Evolutionary conservation across 2,888 invertebrate species (phyloP), one percentile per base, ranked within the genome.

Genomic region (Scrobipalpa costella): DNA sequence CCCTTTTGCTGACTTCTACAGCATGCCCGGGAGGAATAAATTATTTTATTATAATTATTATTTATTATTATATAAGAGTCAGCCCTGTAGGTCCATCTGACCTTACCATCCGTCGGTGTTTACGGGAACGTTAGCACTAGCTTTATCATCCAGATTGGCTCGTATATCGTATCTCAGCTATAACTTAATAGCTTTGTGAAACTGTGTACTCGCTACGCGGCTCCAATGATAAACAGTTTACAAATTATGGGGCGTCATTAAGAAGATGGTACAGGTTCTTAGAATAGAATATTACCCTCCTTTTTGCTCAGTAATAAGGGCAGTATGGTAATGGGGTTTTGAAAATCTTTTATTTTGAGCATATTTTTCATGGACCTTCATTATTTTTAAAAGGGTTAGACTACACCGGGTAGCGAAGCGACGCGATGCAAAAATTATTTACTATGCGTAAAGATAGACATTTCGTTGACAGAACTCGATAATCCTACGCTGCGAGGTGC

Each of bases 121-220:
- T 11, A 52, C 60, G 19, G 13, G 33, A 44, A 47, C 15, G 19
- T 60, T 60, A 27, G 19, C 60, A 36, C 49, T 38, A 61, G 50
- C 40, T 61, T 38, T 34, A 52, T 52, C 50, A 52, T 21, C 21
- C 19, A 21, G 50, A 21, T 21, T 27, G 13, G 50, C 21, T 52
- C 50, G 50, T 52, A 52, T 21, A 8, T 52, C 50, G 50, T 52
- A 52, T 21, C 21, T 52, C 50, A 52, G 50, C 50, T 21, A 52
- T 52, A 49, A 49, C 49, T 19, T 17, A 49, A 52, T 52, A 52
- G 21, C 27, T 21, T 21, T 27, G 13, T 52, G 13, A 52, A 52
- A 13, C 21, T 13, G 44, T 27, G 27, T 52, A n/a, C n/a, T n/a
- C n/a, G n/a, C n/a, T n/a, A 52, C 50, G 50, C 21, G 50, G 21